phyloP scores from a whole-genome alignment of 2,113 vertebrate species.

The Sakesphorus luctuosus region DNA sequence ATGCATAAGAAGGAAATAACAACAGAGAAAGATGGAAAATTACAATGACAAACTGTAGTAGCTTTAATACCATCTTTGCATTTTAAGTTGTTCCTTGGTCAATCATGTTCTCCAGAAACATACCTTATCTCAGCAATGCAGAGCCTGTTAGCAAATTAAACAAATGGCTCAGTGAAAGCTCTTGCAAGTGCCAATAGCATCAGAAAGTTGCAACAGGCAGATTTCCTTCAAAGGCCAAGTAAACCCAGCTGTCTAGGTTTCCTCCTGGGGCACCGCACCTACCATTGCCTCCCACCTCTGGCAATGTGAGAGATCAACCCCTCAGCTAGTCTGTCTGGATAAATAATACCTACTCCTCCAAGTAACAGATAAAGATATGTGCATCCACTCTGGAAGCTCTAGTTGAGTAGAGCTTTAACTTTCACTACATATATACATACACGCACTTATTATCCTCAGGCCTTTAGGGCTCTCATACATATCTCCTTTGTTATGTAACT shows the following conservation, averaged over 20 bases:
- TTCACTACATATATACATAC: background rate
- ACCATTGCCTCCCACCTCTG: background rate
- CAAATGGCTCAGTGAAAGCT: background rate
- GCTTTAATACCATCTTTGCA: background rate
- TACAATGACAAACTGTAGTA: background rate
- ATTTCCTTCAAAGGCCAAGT: background rate
- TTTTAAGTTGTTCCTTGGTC: background rate
- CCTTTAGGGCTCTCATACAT: background rate
- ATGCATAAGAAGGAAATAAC: background rate
- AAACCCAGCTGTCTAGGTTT: background rate
- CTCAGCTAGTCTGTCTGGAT: accelerated
- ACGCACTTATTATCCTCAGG: background rate
- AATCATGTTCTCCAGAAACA: background rate
- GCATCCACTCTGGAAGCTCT: background rate
- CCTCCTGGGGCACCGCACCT: background rate
- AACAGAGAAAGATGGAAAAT: background rate
- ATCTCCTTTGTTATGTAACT: background rate
- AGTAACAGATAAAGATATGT: background rate
- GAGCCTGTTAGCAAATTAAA: background rate
- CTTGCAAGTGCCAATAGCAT: accelerated
- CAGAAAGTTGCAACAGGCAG: background rate
- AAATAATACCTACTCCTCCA: background rate
- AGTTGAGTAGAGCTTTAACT: background rate
- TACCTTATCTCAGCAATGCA: background rate
- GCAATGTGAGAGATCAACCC: accelerated